phyloP scores from a whole-genome alignment of 64 coral and sea anemone species.

The Montipora capricornis region DNA sequence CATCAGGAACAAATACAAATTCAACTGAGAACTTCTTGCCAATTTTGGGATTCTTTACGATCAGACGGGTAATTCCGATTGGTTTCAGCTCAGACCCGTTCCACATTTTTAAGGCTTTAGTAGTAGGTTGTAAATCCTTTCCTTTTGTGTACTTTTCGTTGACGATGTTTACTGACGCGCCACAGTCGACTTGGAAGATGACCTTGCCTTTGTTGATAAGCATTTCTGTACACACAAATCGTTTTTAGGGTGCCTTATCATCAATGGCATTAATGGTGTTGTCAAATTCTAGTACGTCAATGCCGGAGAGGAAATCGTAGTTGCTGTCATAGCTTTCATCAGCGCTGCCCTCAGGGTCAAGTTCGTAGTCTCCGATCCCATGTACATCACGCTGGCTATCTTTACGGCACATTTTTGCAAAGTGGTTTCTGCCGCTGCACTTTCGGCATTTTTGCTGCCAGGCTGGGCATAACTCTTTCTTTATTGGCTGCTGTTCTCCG shows the following conservation, averaged over 20 bases:
- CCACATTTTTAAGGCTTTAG: background rate
- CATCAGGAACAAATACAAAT: background rate
- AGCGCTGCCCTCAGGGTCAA: background rate
- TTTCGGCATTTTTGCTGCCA: slow-evolving; percentile 24
- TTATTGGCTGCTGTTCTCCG: background rate
- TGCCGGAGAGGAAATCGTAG: slow-evolving; percentile 34
- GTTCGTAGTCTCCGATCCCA: slow-evolving; percentile 1
- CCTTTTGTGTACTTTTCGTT: slow-evolving; percentile 11
- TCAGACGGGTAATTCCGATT: slow-evolving; percentile 11
- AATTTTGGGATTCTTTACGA: slow-evolving; percentile 6
- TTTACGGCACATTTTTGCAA: background rate
- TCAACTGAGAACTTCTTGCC: background rate
- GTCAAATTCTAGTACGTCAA: background rate
- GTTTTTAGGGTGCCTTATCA: background rate
- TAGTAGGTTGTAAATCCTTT: background rate
- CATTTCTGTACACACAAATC: background rate
- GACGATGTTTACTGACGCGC: slow-evolving; percentile 45
- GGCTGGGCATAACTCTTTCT: slow-evolving; percentile 7
- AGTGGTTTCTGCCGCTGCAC: slow-evolving; percentile 50
- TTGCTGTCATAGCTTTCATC: background rate
- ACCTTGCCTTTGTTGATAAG: slow-evolving; percentile 13
- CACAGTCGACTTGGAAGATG: slow-evolving; percentile 48
- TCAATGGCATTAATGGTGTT: background rate
- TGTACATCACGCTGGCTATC: slow-evolving; percentile 11
- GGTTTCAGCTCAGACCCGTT: slow-evolving; percentile 34